Percentiles rank a stretch among this genome's conserved stretches.
phyloP scores from a whole-genome alignment of 30 jellyfish, hydroid and myxozoan species.

The Turritopsis rubra region DNA sequence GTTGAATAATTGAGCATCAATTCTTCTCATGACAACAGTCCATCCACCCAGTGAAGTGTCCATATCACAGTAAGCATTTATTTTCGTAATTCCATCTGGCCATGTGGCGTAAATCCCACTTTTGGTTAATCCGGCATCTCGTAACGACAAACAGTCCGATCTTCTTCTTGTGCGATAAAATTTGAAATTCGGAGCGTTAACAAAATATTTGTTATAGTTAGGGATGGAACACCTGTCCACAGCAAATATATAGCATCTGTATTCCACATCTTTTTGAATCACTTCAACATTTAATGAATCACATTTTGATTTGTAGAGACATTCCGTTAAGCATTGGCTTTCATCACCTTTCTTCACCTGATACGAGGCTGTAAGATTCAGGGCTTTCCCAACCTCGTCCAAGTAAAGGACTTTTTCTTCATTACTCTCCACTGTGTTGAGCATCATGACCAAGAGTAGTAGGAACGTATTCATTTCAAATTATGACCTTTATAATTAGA shows the following conservation, averaged over 20 bases:
- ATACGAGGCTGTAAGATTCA: slow-evolving; percentile 33
- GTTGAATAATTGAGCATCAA: not conserved
- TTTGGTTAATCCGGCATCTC: not conserved
- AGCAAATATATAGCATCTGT: not conserved
- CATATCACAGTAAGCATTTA: not conserved
- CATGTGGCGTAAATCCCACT: not conserved
- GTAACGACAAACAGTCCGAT: not conserved
- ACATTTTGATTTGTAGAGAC: not conserved
- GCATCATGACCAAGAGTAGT: slow-evolving; percentile 26
- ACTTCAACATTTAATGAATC: not conserved
- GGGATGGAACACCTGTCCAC: not conserved
- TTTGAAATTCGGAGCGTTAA: not conserved
- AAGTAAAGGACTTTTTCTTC: slow-evolving; percentile 46
- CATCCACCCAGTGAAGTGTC: not conserved
- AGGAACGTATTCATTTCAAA: not conserved
- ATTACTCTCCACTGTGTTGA: slow-evolving; percentile 42
- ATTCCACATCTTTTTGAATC: not conserved
- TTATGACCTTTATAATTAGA: no score
- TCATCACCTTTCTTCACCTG: slow-evolving; percentile 56
- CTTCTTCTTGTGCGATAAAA: not conserved
- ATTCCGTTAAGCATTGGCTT: not conserved
- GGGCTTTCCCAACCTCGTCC: slow-evolving; percentile 26
- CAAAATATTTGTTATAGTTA: not conserved
- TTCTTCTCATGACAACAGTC: not conserved
- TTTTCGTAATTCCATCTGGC: not conserved